A percentile compares a stretch with the other conserved stretches of the same genome.
Evolutionary conservation across 64 coral and sea anemone genomes (phyloP).

Genomic region (Hydrozoanthus tunicans): DNA sequence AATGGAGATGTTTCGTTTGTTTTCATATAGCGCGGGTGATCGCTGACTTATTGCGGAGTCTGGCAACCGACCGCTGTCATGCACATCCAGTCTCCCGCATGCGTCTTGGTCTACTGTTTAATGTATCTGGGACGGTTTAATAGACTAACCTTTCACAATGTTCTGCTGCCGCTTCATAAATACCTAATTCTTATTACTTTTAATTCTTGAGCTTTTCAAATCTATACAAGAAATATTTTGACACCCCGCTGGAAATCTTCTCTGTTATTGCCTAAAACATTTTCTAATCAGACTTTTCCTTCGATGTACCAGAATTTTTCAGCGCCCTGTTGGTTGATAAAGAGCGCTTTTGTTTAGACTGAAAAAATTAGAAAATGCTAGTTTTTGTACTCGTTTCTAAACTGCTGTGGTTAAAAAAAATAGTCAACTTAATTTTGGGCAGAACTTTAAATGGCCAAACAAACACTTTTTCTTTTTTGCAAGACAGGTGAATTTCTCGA

Average conservation of each 20-base stretch:
- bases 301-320: background rate
- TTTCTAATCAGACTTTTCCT: constrained; percentile 5
- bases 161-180: constrained; percentile 22
- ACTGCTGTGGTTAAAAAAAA: constrained; percentile 21
- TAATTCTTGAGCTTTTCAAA: background rate
- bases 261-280: background rate
- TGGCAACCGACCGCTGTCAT: background rate
- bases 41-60: constrained; percentile 38
- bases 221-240: constrained; percentile 27
- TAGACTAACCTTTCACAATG: constrained; percentile 45
- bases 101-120: constrained; percentile 40
- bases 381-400: background rate
- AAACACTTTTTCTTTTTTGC: background rate
- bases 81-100: background rate
- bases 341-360: background rate
- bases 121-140: constrained; percentile 37
- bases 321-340: background rate
- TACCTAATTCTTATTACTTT: constrained; percentile 33
- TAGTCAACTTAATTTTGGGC: background rate
- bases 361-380: background rate
- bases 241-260: background rate
- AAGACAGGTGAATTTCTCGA: constrained; percentile 21
- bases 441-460: constrained; percentile 39
- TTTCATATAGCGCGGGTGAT: constrained; percentile 32
- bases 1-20: background rate